Evolutionary conservation across 2,113 vertebrate genomes (phyloP).

Genomic region (Hoplias malabaricus): DNA sequence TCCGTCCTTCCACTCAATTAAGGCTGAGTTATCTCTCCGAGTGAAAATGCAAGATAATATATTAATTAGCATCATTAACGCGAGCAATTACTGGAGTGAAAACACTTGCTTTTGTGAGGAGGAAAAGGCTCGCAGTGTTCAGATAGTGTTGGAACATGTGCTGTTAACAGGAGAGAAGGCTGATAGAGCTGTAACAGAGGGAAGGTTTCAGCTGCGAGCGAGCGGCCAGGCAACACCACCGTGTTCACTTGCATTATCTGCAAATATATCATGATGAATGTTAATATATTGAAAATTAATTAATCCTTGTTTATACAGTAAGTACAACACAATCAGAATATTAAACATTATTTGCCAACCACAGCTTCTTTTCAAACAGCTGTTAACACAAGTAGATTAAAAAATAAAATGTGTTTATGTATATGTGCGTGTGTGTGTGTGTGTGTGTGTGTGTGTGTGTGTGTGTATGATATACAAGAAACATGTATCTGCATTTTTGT

Average conservation of each 20-base stretch:
- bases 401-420: too few relatives aligned
- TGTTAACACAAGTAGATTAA: too few relatives aligned
- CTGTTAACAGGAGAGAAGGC: background rate
- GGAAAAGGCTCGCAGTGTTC: background rate
- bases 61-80: constrained; percentile 47
- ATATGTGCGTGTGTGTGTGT: too few relatives aligned
- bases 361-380: too few relatives aligned
- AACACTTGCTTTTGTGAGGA: constrained; percentile 14
- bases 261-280: background rate
- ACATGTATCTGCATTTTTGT: too few relatives aligned
- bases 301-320: constrained; percentile 11
- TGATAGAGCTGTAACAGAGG: constrained; percentile 6
- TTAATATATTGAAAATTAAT: constrained; percentile 13
- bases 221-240: background rate
- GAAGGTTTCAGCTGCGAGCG: background rate
- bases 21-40: constrained; percentile 27
- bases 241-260: background rate
- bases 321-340: too few relatives aligned
- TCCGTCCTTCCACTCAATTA: constrained; percentile 22
- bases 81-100: constrained; percentile 25
- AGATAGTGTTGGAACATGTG: constrained; percentile 9
- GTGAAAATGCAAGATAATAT: constrained; percentile 34
- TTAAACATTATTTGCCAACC: too few relatives aligned
- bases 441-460: too few relatives aligned
- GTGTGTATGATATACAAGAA: too few relatives aligned